Base-by-base conservation (phyloP, 2,113 vertebrate species). In the Sceloporus undulatus region DNA sequence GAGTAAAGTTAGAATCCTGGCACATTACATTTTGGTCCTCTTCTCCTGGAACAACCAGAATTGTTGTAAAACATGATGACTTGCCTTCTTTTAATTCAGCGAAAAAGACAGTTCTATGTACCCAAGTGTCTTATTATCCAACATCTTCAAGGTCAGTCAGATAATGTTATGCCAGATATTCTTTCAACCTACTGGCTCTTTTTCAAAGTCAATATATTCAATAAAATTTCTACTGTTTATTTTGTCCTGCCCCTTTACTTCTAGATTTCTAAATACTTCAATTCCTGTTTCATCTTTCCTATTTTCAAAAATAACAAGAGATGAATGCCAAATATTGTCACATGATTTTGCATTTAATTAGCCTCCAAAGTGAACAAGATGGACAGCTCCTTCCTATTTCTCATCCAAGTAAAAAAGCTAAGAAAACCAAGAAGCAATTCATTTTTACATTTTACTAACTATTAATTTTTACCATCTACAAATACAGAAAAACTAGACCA, bases 301-400 rank as follows among this genome's bases (percentile, higher is more conserved):
- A 70, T 40, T 62, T 91, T 90, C 91, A 82, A 92, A 94, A 95
- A 65, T 75, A 90, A 94, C 91, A 27, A 13, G 59, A 85, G 23
- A 85, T 29, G 25, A 74, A 40, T 84, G 56, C 38, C 71, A 56
- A 89, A 82, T 27, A 8, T 23, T 42, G 87, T 56, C 86, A 89
- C 92, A 66, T 70, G 34, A 42, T 78, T 92, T 83, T 40, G 91
- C 34, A 94, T 90, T 85, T 89, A 16, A 76, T 84, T 83, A 93
- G 8, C 70, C 1, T 2, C 34, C 85, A 93, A 77, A 65, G 71
- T n/a, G 38, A 75, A 23, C 23, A 86, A 59, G 8, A 82, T 14
- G 83, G 93, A 86, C 54, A 83, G 76, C 59, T 85, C 91, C 54
- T 25, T 88, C 84, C 62, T 76, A 34, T 76, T 79, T 29, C 3